Evolutionary conservation across 2,888 invertebrate genomes (phyloP).

Genomic region (Listrodromus nycthemerus): DNA sequence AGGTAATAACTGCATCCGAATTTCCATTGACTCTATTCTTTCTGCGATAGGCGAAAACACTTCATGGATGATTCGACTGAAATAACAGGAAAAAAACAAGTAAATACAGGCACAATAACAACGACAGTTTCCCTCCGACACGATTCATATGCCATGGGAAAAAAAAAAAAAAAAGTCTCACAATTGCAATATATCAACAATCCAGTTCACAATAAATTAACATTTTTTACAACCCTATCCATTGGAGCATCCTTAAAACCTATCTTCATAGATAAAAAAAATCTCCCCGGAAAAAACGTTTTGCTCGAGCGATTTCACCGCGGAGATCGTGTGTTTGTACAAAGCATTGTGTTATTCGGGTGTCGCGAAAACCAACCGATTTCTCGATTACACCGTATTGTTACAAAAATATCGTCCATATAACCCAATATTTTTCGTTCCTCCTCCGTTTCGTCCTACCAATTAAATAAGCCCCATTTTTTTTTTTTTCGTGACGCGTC

Average conservation of each 20-base stretch:
- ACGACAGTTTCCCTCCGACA: background rate
- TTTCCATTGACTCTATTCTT: background rate
- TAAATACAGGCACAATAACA: background rate
- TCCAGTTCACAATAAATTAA: slow-evolving; percentile 19
- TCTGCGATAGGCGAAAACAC: slow-evolving; percentile 23
- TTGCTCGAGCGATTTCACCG: background rate
- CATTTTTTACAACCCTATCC: background rate
- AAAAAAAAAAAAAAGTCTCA: background rate
- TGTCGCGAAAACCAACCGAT: slow-evolving; percentile 17
- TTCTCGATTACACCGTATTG: slow-evolving; percentile 32
- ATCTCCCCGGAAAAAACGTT: background rate
- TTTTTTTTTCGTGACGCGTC: background rate
- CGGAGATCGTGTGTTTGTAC: slow-evolving; percentile 30
- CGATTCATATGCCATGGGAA: background rate
- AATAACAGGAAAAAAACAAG: slow-evolving; percentile 4
- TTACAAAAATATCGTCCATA: slow-evolving; percentile 41
- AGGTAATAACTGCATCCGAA: background rate
- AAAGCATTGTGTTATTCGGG: slow-evolving; percentile 36
- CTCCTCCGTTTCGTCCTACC: slow-evolving; percentile 2
- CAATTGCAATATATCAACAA: slow-evolving; percentile 31
- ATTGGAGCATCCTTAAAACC: background rate
- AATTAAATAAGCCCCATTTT: background rate
- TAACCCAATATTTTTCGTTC: slow-evolving; percentile 15
- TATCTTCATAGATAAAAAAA: background rate
- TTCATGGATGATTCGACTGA: slow-evolving; percentile 11